Evolutionary conservation across 2,113 vertebrate genomes (phyloP).

Genomic region (Lonchura striata): DNA sequence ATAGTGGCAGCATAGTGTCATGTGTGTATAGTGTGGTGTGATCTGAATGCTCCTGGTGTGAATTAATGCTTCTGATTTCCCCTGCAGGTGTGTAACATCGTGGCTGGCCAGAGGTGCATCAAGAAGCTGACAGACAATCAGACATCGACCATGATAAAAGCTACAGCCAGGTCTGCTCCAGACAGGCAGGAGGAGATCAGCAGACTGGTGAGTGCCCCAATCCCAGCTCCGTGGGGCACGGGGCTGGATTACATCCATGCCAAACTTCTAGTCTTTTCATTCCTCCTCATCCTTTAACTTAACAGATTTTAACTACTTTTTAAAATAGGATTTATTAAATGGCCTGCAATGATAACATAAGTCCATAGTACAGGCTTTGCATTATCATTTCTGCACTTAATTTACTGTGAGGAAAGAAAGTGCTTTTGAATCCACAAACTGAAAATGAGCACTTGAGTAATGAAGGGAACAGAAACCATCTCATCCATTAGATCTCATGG

Average conservation of each 20-base stretch:
- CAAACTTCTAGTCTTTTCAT: not conserved
- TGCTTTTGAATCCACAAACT: not conserved
- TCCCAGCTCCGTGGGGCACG: not conserved
- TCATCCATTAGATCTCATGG: not conserved
- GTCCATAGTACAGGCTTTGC: not conserved
- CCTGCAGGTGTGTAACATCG: slow-evolving; percentile 94
- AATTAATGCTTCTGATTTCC: not conserved
- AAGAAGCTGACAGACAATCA: slow-evolving; percentile 99
- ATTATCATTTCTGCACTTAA: not conserved
- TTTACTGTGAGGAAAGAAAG: not conserved
- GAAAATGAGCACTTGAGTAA: not conserved
- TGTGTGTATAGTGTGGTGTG: accelerated
- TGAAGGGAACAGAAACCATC: not conserved
- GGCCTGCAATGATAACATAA: accelerated
- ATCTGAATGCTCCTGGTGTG: not conserved
- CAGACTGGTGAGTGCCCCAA: slow-evolving; percentile 84
- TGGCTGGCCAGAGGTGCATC: slow-evolving; percentile 96
- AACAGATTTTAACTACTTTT: not conserved
- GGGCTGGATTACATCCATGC: not conserved
- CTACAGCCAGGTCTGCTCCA: slow-evolving; percentile 94
- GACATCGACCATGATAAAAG: slow-evolving; percentile 99
- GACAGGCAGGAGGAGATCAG: slow-evolving; percentile 98
- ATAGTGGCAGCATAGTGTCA: accelerated
- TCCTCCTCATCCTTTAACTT: not conserved
- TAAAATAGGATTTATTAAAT: not conserved